phyloP scores from a whole-genome alignment of 2,113 vertebrate species.

The Mola mola region DNA sequence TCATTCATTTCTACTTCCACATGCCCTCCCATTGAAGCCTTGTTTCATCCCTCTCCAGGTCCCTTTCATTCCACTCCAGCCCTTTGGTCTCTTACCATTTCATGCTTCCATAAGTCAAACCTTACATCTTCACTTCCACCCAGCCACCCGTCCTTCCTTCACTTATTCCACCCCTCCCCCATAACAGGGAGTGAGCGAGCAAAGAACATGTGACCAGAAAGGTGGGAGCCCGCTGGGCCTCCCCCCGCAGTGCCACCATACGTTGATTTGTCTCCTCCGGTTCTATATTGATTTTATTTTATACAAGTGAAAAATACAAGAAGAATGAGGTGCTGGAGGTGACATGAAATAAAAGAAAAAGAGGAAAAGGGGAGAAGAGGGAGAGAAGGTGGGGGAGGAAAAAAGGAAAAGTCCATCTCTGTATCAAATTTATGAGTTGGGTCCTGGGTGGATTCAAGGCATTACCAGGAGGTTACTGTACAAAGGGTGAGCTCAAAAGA shows the following conservation, averaged over 20 bases:
- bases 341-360: constrained; percentile 55
- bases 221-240: constrained; percentile 44
- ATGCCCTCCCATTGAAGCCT: constrained; percentile 69
- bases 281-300: constrained; percentile 81
- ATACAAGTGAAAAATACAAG: constrained; percentile 79
- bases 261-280: constrained; percentile 78
- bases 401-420: constrained; percentile 43
- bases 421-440: constrained; percentile 56
- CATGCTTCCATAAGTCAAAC: constrained; percentile 71
- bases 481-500: constrained; percentile 44
- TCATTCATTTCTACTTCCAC: constrained; percentile 62
- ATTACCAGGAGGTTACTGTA: constrained; percentile 48
- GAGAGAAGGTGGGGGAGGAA: constrained; percentile 10
- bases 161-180: constrained; percentile 31
- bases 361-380: constrained; percentile 1
- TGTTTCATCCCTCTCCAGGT: constrained; percentile 69
- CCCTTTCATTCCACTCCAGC: constrained; percentile 74
- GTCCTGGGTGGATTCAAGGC: constrained; percentile 42
- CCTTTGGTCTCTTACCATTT: constrained; percentile 71
- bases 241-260: constrained; percentile 62
- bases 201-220: constrained; percentile 56
- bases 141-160: constrained; percentile 40
- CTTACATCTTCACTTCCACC: constrained; percentile 67
- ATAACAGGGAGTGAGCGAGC: constrained; percentile 6
- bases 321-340: constrained; percentile 75